A percentile compares a stretch with the other conserved stretches of the same genome.
phyloP scores from a whole-genome alignment of 2,888 invertebrate genomes.

The Clivina fossor region DNA sequence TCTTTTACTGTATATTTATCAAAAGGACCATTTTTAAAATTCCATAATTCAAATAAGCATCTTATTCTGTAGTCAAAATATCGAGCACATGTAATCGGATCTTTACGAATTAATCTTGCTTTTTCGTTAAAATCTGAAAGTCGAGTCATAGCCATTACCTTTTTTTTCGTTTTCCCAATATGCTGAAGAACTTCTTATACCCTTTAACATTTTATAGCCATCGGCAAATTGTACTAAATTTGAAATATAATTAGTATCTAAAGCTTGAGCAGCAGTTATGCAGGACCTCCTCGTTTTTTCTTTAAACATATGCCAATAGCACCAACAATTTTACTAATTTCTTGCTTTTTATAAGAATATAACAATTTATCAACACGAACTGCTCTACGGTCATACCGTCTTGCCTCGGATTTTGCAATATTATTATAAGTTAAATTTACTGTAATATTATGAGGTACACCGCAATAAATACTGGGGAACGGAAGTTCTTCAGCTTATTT shows the following conservation, averaged over 20 bases:
- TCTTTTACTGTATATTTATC: constrained; percentile 35
- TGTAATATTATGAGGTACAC: constrained; percentile 35
- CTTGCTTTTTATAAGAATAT: constrained; percentile 36
- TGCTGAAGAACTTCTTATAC: constrained; percentile 36
- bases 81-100: constrained; percentile 41
- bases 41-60: constrained; percentile 8
- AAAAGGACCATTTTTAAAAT: constrained; percentile 38
- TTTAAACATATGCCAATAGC: constrained; percentile 38
- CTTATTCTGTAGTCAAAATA: constrained; percentile 15
- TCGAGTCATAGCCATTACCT: constrained; percentile 35
- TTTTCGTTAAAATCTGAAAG: constrained; percentile 35
- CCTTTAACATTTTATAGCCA: constrained; percentile 34
- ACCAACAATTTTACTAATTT: constrained; percentile 25
- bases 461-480: constrained; percentile 37
- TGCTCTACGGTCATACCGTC: constrained; percentile 37
- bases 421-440: constrained; percentile 35
- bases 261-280: constrained; percentile 35
- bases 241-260: constrained; percentile 35
- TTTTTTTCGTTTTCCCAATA: constrained; percentile 42
- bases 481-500: constrained; percentile 36
- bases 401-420: constrained; percentile 38
- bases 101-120: constrained; percentile 37
- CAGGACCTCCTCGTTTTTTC: constrained; percentile 37
- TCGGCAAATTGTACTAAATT: constrained; percentile 36
- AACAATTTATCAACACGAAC: constrained; percentile 39